Evolutionary conservation across 1,140 invertebrate genomes (phyloP).

Genomic region (Lethrus apterus): DNA sequence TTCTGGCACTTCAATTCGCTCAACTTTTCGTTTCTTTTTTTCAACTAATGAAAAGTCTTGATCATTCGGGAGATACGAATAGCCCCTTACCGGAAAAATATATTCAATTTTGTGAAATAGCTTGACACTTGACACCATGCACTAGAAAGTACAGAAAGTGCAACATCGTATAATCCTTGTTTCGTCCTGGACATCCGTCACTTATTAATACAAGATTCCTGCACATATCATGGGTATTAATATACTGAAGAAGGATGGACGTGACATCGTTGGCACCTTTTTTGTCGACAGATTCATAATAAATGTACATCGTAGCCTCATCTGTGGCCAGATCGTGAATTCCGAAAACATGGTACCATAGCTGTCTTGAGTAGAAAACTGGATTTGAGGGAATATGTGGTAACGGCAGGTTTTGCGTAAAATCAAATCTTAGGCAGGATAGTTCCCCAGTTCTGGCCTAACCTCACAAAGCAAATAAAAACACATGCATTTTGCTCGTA

Average conservation of each 20-base stretch:
- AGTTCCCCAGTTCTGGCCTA: background rate
- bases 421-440: slow-evolving; percentile 8
- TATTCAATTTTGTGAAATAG: too few relatives aligned
- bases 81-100: too few relatives aligned
- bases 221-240: background rate
- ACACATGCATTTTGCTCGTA: too few relatives aligned
- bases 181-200: slow-evolving; percentile 11
- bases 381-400: slow-evolving; percentile 5
- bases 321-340: background rate
- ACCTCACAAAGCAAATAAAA: too few relatives aligned
- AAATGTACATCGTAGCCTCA: slow-evolving; percentile 7
- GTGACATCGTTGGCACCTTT: slow-evolving; percentile 6
- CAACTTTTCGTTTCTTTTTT: slow-evolving; percentile 8
- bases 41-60: slow-evolving; percentile 7
- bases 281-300: background rate
- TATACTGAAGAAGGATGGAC: slow-evolving; percentile 6
- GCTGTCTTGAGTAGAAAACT: slow-evolving; percentile 12
- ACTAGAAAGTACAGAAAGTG: too few relatives aligned
- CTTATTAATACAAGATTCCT: slow-evolving; percentile 8
- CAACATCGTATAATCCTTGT: slow-evolving; percentile 14
- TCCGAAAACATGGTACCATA: slow-evolving; percentile 7
- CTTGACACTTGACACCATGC: too few relatives aligned
- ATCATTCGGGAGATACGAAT: slow-evolving; percentile 1
- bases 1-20: slow-evolving; percentile 2
- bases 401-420: slow-evolving; percentile 12